Percentiles rank a stretch among this genome's conserved stretches.
These are phyloP conservation scores for Cyclargus thomasi DNA, from an alignment of 1,140 invertebrate genomes.

Conservation along the genomic window DNA sequence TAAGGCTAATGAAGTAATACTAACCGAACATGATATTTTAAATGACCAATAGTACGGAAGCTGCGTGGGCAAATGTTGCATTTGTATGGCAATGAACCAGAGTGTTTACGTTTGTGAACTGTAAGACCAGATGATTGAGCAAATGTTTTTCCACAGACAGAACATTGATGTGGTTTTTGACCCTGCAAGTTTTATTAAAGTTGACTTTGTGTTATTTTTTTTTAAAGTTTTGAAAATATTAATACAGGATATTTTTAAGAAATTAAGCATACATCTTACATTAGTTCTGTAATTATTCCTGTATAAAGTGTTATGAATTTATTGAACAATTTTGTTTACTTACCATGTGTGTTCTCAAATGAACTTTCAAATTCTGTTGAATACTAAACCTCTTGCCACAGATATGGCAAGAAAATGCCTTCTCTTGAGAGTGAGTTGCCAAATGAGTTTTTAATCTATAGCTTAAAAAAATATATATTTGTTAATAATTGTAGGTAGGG, in stretches of 20 bases:
- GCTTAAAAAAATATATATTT: constrained; percentile 36
- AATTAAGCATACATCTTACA: too few species aligned
- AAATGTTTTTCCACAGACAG: constrained; percentile 70
- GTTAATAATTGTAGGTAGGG: too few species aligned
- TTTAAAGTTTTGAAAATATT: too few species aligned
- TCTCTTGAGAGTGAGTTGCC: constrained; percentile 92
- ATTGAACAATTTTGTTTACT: constrained; percentile 14
- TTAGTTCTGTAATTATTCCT: too few species aligned
- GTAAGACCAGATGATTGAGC: constrained; percentile 69
- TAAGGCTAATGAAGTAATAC: constrained; percentile 8
- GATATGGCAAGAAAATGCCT: constrained; percentile 86
- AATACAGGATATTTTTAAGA: neutral
- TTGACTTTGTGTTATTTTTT: too few species aligned
- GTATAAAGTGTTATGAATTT: neutral
- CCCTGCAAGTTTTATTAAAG: constrained; percentile 53
- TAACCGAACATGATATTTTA: constrained; percentile 73
- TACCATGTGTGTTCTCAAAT: constrained; percentile 77
- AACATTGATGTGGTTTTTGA: constrained; percentile 70
- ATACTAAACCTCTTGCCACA: constrained; percentile 63
- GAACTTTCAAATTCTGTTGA: constrained; percentile 66
- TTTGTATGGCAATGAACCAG: constrained; percentile 72
- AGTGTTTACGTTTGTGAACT: constrained; percentile 75
- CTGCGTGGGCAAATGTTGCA: constrained; percentile 63
- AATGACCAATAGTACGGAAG: constrained; percentile 62
- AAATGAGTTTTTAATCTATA: constrained; percentile 93